phyloP scores from a whole-genome alignment of 1,140 invertebrate species.

The Penaeus indicus region DNA sequence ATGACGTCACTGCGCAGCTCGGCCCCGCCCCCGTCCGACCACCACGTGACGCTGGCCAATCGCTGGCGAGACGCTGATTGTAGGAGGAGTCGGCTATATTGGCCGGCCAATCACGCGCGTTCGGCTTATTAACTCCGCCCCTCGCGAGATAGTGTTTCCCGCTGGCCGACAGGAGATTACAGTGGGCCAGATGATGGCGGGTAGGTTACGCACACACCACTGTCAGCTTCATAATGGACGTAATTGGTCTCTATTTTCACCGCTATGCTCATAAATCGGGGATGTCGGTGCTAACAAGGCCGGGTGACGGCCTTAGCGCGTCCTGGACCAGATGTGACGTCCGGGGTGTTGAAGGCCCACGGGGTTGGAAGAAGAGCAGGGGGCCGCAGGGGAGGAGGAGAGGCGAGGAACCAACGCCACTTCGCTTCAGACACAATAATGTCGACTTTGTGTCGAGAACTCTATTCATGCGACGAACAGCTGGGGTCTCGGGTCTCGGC shows the following conservation, averaged over 20 bases:
- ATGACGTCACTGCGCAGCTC: slow-evolving; percentile 53
- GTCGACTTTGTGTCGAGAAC: slow-evolving; percentile 45
- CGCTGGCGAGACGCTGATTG: not conserved
- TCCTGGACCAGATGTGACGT: slow-evolving; percentile 20
- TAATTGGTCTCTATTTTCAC: slow-evolving; percentile 63
- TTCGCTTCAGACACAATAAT: slow-evolving; percentile 42
- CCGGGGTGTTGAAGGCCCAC: too few species aligned
- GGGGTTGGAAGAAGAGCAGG: not conserved
- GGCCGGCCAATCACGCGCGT: slow-evolving; percentile 34
- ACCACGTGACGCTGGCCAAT: slow-evolving; percentile 36
- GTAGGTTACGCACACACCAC: slow-evolving; percentile 48
- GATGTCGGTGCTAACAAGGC: slow-evolving; percentile 55
- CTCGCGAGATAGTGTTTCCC: slow-evolving; percentile 38
- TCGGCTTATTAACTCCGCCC: not conserved
- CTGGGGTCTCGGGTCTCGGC: not conserved
- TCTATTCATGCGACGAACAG: slow-evolving; percentile 34
- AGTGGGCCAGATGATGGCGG: slow-evolving; percentile 56
- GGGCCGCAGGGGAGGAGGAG: not conserved
- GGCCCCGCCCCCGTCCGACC: slow-evolving; percentile 30
- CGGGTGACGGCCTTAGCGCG: slow-evolving; percentile 43
- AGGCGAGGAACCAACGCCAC: slow-evolving; percentile 33
- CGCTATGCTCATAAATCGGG: slow-evolving; percentile 50
- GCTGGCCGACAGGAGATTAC: slow-evolving; percentile 31
- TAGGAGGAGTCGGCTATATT: slow-evolving; percentile 16
- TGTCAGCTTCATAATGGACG: slow-evolving; percentile 54